Evolutionary conservation across 2,888 invertebrate species (phyloP).

Genomic region (Cheiracanthium punctorium): DNA sequence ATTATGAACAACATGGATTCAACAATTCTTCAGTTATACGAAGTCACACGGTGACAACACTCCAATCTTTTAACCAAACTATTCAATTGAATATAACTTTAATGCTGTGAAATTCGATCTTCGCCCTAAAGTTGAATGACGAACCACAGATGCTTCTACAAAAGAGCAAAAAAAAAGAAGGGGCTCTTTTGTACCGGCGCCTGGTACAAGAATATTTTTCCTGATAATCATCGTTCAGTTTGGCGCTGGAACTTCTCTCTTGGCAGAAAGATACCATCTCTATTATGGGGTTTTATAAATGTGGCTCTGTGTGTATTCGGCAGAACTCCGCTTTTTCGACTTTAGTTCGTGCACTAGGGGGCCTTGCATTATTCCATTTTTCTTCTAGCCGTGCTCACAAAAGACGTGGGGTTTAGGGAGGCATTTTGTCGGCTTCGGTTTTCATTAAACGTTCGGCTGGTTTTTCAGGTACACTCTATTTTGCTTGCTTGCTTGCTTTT

Average conservation of each 20-base stretch:
- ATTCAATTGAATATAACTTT: conserved; percentile 5
- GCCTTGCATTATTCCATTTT: conserved; percentile 6
- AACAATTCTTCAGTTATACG: background rate
- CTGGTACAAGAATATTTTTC: conserved; percentile 3
- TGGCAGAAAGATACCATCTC: conserved; percentile 81
- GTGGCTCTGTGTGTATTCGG: background rate
- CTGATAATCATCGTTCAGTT: background rate
- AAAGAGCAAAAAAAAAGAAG: conserved; percentile 8
- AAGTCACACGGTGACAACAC: background rate
- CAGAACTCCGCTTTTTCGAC: conserved; percentile 33
- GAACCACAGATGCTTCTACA: conserved; percentile 13
- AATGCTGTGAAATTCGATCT: background rate
- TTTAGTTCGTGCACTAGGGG: conserved; percentile 21
- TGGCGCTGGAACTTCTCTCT: conserved; percentile 85
- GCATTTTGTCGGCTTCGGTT: conserved; percentile 19
- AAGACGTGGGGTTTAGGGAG: background rate
- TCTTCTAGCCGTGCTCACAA: background rate
- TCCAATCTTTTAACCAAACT: background rate
- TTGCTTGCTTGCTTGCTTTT: too few species aligned
- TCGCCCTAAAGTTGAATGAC: background rate
- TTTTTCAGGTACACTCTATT: conserved; percentile 11
- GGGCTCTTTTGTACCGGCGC: conserved; percentile 12
- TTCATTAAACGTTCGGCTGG: conserved; percentile 34
- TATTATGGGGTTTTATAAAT: conserved; percentile 23
- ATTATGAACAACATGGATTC: background rate